These are phyloP conservation scores for Tetramorium parvispinum DNA, from an alignment of 1,140 invertebrate genomes.

Conservation along the genomic window DNA sequence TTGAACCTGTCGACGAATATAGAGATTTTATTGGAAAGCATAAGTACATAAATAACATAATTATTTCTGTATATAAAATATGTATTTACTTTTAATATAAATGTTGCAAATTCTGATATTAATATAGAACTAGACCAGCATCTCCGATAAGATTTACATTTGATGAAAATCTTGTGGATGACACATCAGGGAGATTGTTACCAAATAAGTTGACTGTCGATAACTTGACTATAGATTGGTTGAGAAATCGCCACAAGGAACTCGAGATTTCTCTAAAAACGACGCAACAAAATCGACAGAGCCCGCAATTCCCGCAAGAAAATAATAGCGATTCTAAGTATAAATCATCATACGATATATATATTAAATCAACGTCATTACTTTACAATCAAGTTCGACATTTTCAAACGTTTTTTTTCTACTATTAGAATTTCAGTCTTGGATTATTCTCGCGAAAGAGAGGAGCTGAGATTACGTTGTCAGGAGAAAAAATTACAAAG, in stretches of 20 bases:
- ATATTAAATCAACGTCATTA: background rate
- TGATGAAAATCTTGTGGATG: conserved; percentile 93
- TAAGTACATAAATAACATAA: conserved; percentile 87
- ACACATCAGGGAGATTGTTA: conserved; percentile 92
- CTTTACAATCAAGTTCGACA: background rate
- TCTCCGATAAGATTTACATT: conserved; percentile 92
- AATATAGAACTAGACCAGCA: conserved; percentile 89
- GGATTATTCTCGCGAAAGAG: conserved; percentile 84
- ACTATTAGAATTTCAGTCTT: conserved; percentile 71
- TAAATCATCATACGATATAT: background rate
- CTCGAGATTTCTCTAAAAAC: conserved; percentile 88
- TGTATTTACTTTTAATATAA: background rate
- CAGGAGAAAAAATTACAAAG: conserved; percentile 92
- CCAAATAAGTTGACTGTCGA: conserved; percentile 95
- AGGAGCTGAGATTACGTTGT: conserved; percentile 89
- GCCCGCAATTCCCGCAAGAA: conserved; percentile 76
- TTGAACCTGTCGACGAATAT: conserved; percentile 93
- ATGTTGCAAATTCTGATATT: conserved; percentile 11
- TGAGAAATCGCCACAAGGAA: conserved; percentile 91
- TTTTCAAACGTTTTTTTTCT: background rate
- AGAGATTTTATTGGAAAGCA: conserved; percentile 93
- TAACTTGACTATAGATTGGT: conserved; percentile 95
- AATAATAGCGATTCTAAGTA: conserved; percentile 82
- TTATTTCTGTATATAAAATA: background rate
- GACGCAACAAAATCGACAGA: conserved; percentile 81